Evolutionary conservation across 2,797 vertebrate genomes (phyloP).

Genomic region (Gouania willdenowi): DNA sequence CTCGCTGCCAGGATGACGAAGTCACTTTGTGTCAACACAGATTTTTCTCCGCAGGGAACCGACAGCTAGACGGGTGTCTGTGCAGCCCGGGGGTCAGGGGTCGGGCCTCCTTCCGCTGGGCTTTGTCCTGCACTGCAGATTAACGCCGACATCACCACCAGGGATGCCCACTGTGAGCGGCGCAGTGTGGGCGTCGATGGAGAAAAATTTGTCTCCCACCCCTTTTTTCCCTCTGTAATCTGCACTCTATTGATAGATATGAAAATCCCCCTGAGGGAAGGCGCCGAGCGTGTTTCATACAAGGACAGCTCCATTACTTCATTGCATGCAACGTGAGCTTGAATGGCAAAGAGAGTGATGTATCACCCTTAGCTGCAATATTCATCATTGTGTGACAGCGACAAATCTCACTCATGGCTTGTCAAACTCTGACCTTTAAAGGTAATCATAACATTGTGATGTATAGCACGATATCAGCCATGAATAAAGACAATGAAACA

Average conservation of each 20-base stretch:
- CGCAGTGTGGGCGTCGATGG: background rate
- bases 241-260: slow-evolving; percentile 34
- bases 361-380: slow-evolving; percentile 17
- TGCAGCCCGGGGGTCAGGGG: slow-evolving; percentile 21
- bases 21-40: slow-evolving; percentile 41
- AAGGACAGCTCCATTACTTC: slow-evolving; percentile 47
- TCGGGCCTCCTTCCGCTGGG: slow-evolving; percentile 6
- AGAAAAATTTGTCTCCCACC: slow-evolving; percentile 12
- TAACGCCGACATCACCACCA: slow-evolving; percentile 19
- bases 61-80: slow-evolving; percentile 12
- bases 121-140: slow-evolving; percentile 1
- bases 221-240: slow-evolving; percentile 15
- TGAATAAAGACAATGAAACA: slow-evolving; percentile 3
- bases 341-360: slow-evolving; percentile 31
- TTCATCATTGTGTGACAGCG: slow-evolving; percentile 38
- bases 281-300: slow-evolving; percentile 32
- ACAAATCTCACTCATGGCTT: slow-evolving; percentile 37
- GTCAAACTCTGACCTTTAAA: slow-evolving; percentile 34
- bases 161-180: slow-evolving; percentile 1
- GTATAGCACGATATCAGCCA: background rate
- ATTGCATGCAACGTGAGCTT: slow-evolving; percentile 28
- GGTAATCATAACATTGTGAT: slow-evolving; percentile 21
- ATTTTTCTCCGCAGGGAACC: slow-evolving; percentile 15
- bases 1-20: slow-evolving; percentile 11
- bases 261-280: slow-evolving; percentile 9